Base-by-base conservation (phyloP, 1,140 invertebrate species). In the Daktulosphaira vitifoliae region DNA sequence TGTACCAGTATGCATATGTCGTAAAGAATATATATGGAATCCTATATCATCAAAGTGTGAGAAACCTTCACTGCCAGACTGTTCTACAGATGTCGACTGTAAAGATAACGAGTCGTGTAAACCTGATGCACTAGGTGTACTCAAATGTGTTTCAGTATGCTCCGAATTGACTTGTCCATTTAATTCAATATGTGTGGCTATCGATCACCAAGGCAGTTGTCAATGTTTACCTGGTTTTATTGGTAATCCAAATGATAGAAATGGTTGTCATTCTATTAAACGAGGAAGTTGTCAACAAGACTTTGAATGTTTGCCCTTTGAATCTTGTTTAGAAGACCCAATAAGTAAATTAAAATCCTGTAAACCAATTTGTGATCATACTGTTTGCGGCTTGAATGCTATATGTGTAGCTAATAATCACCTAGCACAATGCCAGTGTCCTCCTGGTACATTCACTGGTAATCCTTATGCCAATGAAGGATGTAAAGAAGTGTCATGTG, bases 341-440 rank as follows among this genome's bases (percentile, higher is more conserved):
- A 46, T 2, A n/a, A 62, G 85, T 71, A 92, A 96, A 76, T 80
- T 92, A 20, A 87, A 96, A 73, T 92, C 96, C 76, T 96, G 92
- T 70, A 80, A 82, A 3, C 83, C 85, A 70, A 77, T 81, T 0
- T 90, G 87, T 69, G 73, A 79, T 18, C 77, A 75, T 68, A 68
- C 48, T 0, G 82, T 85, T 26, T 96, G 91, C 71, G 91, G 91
- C 49, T 75, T 85, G 1, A 93, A 92, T 71, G 90, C 92, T 6
- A 80, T 89, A 67, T 95, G 92, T 69, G 83, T 79, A 71, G 82
- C 88, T 2, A 73, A 80, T 6, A 81, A 84, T 68, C 90, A 94
- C 72, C 80, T 81, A 64, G 84, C 84, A 2, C 79, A 84, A n/a
- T 95, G 91, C 71, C 78, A 80, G 13, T 95, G 92, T 75, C 81